Evolutionary conservation across 92 coral and sea anemone species (phyloP).

Genomic region (Blastomussa wellsi): DNA sequence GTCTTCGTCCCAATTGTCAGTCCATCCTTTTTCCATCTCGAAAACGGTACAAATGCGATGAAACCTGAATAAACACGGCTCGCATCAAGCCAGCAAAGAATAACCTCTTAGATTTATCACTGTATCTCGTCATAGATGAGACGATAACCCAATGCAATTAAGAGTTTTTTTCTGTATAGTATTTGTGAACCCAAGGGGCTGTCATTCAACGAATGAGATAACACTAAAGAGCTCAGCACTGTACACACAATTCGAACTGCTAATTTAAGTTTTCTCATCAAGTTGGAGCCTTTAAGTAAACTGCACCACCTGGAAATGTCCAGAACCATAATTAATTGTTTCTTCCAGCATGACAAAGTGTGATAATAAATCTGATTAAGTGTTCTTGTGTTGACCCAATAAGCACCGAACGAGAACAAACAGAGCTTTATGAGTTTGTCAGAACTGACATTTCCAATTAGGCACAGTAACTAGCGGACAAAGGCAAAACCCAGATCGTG

Average conservation of each 20-base stretch:
- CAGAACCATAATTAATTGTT: conserved; percentile 24
- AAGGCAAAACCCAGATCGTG: conserved; percentile 15
- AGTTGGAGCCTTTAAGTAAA: conserved; percentile 19
- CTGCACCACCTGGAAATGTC: conserved; percentile 35
- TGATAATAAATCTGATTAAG: conserved; percentile 46
- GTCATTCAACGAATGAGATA: conserved; percentile 6
- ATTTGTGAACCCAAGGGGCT: conserved; percentile 2
- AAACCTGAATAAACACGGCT: background rate
- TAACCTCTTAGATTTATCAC: conserved; percentile 8
- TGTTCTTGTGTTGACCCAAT: conserved; percentile 19
- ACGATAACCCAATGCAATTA: conserved; percentile 10
- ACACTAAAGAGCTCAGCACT: background rate
- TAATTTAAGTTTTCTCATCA: conserved; percentile 28
- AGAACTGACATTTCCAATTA: conserved; percentile 35
- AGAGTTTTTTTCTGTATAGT: conserved; percentile 1
- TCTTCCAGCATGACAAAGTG: conserved; percentile 8
- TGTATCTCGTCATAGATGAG: conserved; percentile 7
- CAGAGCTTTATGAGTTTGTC: conserved; percentile 34
- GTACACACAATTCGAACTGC: conserved; percentile 1
- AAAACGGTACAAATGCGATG: background rate
- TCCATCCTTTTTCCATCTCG: background rate
- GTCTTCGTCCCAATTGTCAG: background rate
- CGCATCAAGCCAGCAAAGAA: background rate
- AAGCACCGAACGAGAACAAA: conserved; percentile 20
- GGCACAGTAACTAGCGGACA: conserved; percentile 37